phyloP scores from a whole-genome alignment of 2,113 vertebrate species.

The Percina caprodes region DNA sequence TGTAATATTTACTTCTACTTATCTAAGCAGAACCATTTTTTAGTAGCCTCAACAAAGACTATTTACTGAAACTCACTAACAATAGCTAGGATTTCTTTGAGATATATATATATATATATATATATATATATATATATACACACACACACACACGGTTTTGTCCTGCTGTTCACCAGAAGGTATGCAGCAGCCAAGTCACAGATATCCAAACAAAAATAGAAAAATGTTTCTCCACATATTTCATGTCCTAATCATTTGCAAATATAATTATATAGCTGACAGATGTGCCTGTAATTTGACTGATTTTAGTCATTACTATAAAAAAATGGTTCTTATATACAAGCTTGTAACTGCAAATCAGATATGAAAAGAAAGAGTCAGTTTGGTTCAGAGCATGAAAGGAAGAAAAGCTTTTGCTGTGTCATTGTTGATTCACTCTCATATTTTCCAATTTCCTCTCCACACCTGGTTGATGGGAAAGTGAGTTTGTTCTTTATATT shows the following conservation, averaged over 20 bases:
- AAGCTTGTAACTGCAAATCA: constrained; percentile 19
- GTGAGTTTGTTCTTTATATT: constrained; percentile 7
- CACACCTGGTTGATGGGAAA: not conserved
- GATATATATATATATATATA: too few relatives aligned
- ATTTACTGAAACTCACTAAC: not conserved
- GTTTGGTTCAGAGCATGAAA: constrained; percentile 6
- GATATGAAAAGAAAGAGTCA: constrained; percentile 24
- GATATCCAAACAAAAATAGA: not conserved
- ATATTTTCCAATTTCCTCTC: constrained; percentile 30
- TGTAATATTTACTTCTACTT: not conserved
- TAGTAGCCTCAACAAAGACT: not conserved
- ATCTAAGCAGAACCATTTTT: too few relatives aligned
- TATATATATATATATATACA: too few relatives aligned
- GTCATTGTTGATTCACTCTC: constrained; percentile 18
- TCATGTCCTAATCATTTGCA: not conserved
- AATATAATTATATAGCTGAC: not conserved
- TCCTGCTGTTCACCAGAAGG: not conserved
- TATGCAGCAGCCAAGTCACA: not conserved
- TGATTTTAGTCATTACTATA: not conserved
- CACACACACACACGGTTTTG: too few relatives aligned
- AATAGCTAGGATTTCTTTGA: not conserved
- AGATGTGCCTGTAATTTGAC: constrained; percentile 3
- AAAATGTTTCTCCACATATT: not conserved
- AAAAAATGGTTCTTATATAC: not conserved
- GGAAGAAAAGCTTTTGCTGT: not conserved